phyloP scores from a whole-genome alignment of 2,888 invertebrate genomes.

The Encarsia formosa region DNA sequence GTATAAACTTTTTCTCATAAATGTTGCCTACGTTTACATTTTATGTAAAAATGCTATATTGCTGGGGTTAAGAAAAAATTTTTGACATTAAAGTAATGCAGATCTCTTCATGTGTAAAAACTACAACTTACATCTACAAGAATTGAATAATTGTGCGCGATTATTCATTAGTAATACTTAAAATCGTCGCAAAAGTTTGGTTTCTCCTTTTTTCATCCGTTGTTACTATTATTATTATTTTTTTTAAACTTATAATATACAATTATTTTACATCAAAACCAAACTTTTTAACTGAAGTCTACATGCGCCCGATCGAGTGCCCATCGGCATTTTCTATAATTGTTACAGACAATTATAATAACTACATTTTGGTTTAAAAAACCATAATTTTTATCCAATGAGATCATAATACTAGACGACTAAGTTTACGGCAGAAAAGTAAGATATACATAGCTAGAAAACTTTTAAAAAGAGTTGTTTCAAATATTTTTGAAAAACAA shows the following conservation, averaged over 20 bases:
- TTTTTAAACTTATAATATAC: constrained; percentile 21
- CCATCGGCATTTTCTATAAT: no score
- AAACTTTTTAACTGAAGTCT: constrained; percentile 19
- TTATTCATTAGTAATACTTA: constrained; percentile 27
- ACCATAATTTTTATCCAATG: constrained; percentile 35
- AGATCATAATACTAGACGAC: constrained; percentile 43
- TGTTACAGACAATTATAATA: no score
- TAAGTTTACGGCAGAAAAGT: constrained; percentile 30
- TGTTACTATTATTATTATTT: no score
- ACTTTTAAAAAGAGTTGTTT: constrained; percentile 20
- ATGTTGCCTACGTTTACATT: no score
- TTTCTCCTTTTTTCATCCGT: constrained; percentile 17
- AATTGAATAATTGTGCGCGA: constrained; percentile 21
- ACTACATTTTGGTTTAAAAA: constrained; percentile 29
- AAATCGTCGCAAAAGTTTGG: constrained; percentile 20
- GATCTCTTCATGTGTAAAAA: constrained; percentile 21
- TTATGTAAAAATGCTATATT: no score
- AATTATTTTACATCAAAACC: constrained; percentile 26
- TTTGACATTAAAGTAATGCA: constrained; percentile 11
- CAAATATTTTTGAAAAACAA: constrained; percentile 14
- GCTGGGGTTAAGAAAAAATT: no score
- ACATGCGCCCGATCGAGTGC: constrained; percentile 20
- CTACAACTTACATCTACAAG: constrained; percentile 11
- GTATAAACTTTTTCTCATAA: no score
- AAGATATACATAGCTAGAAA: constrained; percentile 27